These are phyloP conservation scores for Lordiphosa collinella DNA, from an alignment of 1,140 invertebrate genomes.

Conservation along the genomic window DNA sequence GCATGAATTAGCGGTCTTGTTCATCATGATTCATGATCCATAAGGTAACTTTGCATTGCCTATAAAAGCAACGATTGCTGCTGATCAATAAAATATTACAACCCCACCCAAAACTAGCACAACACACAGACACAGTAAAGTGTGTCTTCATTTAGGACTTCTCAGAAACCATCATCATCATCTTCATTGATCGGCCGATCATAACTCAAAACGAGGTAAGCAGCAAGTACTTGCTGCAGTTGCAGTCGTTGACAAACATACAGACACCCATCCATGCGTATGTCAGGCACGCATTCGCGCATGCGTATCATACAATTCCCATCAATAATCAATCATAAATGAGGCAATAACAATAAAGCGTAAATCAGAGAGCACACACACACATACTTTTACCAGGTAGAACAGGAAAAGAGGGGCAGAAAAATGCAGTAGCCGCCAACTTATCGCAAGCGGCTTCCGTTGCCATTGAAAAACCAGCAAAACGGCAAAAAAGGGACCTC, in stretches of 20 bases:
- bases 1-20: background rate
- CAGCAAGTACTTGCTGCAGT: slow-evolving; percentile 7
- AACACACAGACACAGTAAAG: background rate
- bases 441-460: slow-evolving; percentile 50
- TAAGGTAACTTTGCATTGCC: slow-evolving; percentile 61
- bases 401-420: slow-evolving; percentile 14
- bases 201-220: slow-evolving; percentile 35
- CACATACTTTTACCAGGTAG: slow-evolving; percentile 30
- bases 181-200: slow-evolving; percentile 17
- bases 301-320: slow-evolving; percentile 74
- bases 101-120: slow-evolving; percentile 26
- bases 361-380: slow-evolving; percentile 54
- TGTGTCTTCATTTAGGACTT: background rate
- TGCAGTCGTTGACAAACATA: slow-evolving; percentile 1
- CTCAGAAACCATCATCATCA: slow-evolving; percentile 7
- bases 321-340: slow-evolving; percentile 79
- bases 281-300: slow-evolving; percentile 71
- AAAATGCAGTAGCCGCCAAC: slow-evolving; percentile 30
- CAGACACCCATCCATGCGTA: slow-evolving; percentile 17
- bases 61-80: slow-evolving; percentile 15
- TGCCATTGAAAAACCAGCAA: slow-evolving; percentile 50
- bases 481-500: slow-evolving; percentile 21
- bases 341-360: slow-evolving; percentile 71
- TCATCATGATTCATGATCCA: slow-evolving; percentile 29
- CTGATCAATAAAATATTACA: slow-evolving; percentile 16